These are phyloP conservation scores for Hypotaenidia philippensis DNA, from an alignment of 2,797 vertebrate genomes.

Conservation along the genomic window DNA sequence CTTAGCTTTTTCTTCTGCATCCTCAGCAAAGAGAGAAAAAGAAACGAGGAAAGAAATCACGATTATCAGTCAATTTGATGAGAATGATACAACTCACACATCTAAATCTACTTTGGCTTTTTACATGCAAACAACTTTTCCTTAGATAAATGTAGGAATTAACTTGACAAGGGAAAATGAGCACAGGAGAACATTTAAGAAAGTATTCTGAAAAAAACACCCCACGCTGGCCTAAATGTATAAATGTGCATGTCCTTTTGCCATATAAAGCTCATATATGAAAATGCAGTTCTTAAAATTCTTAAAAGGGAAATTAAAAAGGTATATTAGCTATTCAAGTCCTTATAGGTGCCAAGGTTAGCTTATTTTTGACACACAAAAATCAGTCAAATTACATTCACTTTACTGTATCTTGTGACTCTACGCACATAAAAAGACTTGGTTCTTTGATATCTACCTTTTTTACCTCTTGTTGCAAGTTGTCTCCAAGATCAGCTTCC, in stretches of 20 bases:
- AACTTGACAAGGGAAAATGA: not conserved
- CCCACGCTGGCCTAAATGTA: not conserved
- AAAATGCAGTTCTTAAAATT: not conserved
- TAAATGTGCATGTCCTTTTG: not conserved
- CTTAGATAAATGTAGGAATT: not conserved
- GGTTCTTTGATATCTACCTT: not conserved
- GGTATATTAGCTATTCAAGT: not conserved
- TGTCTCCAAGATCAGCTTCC: not conserved
- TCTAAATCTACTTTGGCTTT: not conserved
- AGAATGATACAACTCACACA: not conserved
- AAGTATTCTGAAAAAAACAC: not conserved
- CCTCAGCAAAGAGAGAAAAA: slow-evolving; percentile 49
- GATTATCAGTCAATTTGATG: not conserved
- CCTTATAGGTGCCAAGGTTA: not conserved
- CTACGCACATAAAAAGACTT: not conserved
- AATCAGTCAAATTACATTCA: not conserved
- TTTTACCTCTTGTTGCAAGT: not conserved
- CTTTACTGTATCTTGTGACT: not conserved
- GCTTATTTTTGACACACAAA: not conserved
- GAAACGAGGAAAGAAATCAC: not conserved
- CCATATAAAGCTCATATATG: not conserved
- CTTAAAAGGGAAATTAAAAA: not conserved
- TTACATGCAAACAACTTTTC: not conserved
- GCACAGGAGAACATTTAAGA: not conserved
- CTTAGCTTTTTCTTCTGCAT: slow-evolving; percentile 89